Evolutionary conservation across 92 coral and sea anemone genomes (phyloP), one percentile per base, ranked within the genome.

Genomic region (Porites lobata): DNA sequence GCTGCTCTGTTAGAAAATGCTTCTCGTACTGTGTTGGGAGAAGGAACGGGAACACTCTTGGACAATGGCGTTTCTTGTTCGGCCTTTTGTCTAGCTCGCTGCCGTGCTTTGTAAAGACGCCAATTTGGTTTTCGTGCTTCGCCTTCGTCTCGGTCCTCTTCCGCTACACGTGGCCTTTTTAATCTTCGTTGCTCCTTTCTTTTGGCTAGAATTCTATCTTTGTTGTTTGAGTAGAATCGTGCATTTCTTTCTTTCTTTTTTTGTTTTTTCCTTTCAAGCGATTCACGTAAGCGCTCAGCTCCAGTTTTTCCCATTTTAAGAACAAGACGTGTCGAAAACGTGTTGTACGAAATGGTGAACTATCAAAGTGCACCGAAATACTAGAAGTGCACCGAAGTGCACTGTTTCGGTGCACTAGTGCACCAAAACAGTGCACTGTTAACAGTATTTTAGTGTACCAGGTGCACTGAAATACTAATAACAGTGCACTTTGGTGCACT

Each of bases 191-290:
- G 80, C 58, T 73, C 87, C 74, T 84, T 84, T 84, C 80, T 84
- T 65, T 73, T 59, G 19, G 73, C 73, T 43, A 84, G 78, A 59
- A 84, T 59, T 73, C 63, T 73, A 47, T 84, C 87, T 84, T 84
- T 84, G 87, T 84, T 84, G 64, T 84, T 84, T 51, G 58, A 21
- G 59, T 82, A 70, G 59, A 82, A 82, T 20, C 51, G 75, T 64
- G 88, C 73, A 73, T 84, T 84, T n/a, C 65, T 61, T 75, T 75
- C 81, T 84, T 21, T 74, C 32, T 84, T 74, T 64, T 74, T 62
- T 72, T 84, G 81, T 74, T 74, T 84, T 71, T 84, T 84, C 75
- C 74, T 84, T 69, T 82, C 75, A 54, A 72, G 87, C 51, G 80
- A 84, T 84, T 84, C 87, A 72, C 73, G 80, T 19, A 84, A 38